Percentiles rank a stretch among this genome's conserved stretches.
Conservation (phyloP, 2,797 vertebrate species). For the Gobio occitaniae region DNA sequence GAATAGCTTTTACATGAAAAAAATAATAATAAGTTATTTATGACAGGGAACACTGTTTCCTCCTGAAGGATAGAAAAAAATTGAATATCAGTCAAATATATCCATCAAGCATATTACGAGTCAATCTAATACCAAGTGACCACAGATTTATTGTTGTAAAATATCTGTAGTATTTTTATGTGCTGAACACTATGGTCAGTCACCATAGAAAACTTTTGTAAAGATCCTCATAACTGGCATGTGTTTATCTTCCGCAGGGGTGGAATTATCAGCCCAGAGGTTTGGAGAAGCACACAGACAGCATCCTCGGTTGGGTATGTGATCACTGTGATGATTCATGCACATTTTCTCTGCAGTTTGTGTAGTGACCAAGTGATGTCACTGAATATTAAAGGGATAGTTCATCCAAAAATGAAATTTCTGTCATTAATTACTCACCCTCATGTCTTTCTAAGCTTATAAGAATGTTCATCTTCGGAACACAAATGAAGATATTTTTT, state of each 20-base stretch:
- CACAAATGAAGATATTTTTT: no score
- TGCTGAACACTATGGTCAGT: background rate
- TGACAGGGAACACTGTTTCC: background rate
- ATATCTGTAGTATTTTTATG: background rate
- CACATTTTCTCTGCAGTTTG: background rate
- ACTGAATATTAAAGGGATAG: background rate
- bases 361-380: background rate
- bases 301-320: slow-evolving; percentile 87
- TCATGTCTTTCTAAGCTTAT: no score
- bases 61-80: background rate
- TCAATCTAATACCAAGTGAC: background rate
- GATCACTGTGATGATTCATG: background rate
- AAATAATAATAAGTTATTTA: background rate
- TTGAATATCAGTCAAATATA: background rate
- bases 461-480: no score
- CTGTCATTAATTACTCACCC: no score
- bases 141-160: background rate
- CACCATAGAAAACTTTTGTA: background rate
- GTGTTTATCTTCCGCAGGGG: slow-evolving; percentile 71
- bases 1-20: background rate
- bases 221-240: background rate
- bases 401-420: no score
- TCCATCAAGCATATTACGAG: background rate
- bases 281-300: slow-evolving; percentile 88
- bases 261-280: slow-evolving; percentile 85